Evolutionary conservation across 1,140 invertebrate species (phyloP).

Genomic region (Gryon sp.): DNA sequence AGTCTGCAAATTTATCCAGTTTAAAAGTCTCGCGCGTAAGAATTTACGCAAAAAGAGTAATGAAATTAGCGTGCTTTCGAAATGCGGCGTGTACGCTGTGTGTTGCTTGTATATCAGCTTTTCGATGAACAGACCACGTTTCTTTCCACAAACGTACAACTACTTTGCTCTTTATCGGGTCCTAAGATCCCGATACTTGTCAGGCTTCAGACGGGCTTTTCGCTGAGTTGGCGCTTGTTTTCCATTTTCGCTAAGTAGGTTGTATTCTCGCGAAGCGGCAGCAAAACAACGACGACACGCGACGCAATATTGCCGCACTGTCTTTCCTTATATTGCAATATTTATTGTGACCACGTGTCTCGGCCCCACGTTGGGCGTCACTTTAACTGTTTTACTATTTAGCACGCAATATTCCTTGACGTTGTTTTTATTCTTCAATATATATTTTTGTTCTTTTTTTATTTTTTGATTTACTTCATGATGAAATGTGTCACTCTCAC

Average conservation of each 20-base stretch:
- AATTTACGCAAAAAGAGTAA: conserved; percentile 18
- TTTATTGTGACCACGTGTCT: conserved; percentile 34
- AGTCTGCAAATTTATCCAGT: conserved; percentile 12
- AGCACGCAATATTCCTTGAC: neutral
- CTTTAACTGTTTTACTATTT: neutral
- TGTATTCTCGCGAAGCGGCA: conserved; percentile 40
- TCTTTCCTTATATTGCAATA: conserved; percentile 49
- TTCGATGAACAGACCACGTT: neutral
- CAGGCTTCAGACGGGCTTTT: conserved; percentile 38
- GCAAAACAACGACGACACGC: conserved; percentile 32
- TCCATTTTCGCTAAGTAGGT: conserved; percentile 67
- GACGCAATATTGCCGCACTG: conserved; percentile 30
- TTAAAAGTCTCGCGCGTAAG: neutral
- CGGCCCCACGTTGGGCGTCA: neutral
- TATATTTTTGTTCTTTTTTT: no score
- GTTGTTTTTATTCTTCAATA: neutral
- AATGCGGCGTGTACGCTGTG: neutral
- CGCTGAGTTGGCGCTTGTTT: conserved; percentile 29
- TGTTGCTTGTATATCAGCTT: conserved; percentile 1
- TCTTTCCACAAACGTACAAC: conserved; percentile 16
- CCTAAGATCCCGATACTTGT: conserved; percentile 34
- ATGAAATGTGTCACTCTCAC: no score
- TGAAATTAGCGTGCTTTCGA: conserved; percentile 12
- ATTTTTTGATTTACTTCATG: no score
- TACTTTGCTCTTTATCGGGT: conserved; percentile 15